Percentiles rank a stretch among this genome's conserved stretches.
phyloP scores from a whole-genome alignment of 2,113 vertebrate genomes.

The Ceyx margarethae region DNA sequence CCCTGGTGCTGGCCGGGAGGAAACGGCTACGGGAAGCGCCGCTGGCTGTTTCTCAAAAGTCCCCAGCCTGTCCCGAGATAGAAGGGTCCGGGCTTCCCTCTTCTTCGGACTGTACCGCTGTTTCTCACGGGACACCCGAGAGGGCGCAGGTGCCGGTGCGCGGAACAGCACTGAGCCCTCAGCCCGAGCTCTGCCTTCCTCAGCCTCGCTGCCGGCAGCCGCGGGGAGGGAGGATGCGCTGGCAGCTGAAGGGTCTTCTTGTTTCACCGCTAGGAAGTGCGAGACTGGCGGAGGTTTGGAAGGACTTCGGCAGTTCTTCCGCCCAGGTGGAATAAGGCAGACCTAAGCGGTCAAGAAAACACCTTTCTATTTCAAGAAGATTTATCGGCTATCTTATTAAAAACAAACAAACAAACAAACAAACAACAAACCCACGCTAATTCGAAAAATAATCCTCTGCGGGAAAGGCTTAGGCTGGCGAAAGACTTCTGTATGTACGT shows the following conservation, averaged over 20 bases:
- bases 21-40: background rate
- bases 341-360: background rate
- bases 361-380: background rate
- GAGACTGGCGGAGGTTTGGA: background rate
- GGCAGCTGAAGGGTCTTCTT: background rate
- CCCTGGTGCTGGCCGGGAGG: background rate
- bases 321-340: background rate
- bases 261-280: background rate
- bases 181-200: background rate
- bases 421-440: background rate
- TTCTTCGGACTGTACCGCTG: background rate
- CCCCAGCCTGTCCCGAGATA: background rate
- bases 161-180: background rate
- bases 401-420: background rate
- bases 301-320: background rate
- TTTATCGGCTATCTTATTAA: background rate
- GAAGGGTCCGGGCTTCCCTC: background rate
- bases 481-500: accelerated
- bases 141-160: background rate
- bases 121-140: background rate
- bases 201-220: background rate
- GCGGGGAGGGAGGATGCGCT: background rate
- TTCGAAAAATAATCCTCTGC: background rate
- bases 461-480: background rate
- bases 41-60: background rate